Percentiles rank a stretch among this genome's conserved stretches.
phyloP scores from a whole-genome alignment of 2,797 vertebrate species.

The Chaetodon trifasciatus region DNA sequence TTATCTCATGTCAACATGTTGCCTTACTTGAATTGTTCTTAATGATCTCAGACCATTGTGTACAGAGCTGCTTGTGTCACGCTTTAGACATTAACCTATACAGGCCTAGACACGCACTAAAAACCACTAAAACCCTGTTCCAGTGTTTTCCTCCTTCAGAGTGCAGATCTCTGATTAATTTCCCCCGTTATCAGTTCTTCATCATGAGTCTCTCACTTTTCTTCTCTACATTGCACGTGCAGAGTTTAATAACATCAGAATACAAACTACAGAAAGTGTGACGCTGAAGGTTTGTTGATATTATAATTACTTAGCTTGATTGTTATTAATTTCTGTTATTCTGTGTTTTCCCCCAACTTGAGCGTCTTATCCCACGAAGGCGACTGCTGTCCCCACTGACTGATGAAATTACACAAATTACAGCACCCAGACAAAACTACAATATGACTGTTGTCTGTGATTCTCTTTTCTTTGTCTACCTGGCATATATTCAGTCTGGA shows the following conservation, averaged over 20 bases:
- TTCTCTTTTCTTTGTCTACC: neutral
- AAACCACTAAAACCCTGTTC: constrained; percentile 50
- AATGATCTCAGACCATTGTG: constrained; percentile 65
- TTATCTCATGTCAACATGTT: constrained; percentile 78
- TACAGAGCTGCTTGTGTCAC: constrained; percentile 68
- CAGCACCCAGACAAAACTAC: neutral
- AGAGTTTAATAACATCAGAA: constrained; percentile 44
- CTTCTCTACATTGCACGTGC: constrained; percentile 41
- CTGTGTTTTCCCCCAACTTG: constrained; percentile 7
- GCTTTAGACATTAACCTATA: constrained; percentile 53
- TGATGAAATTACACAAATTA: constrained; percentile 4
- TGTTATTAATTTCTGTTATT: neutral
- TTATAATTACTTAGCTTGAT: constrained; percentile 19
- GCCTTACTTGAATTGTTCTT: constrained; percentile 82
- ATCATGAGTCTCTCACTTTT: neutral
- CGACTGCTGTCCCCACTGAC: neutral
- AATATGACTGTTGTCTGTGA: neutral
- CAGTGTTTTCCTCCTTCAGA: constrained; percentile 34
- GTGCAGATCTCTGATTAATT: constrained; percentile 37
- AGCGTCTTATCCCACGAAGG: constrained; percentile 21
- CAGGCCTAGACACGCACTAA: constrained; percentile 13
- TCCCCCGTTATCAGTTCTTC: neutral
- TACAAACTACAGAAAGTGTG: constrained; percentile 17
- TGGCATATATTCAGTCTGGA: neutral
- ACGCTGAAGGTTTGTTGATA: constrained; percentile 33